Base-by-base conservation (phyloP, 2,797 vertebrate species). In the Scomberomorus guttatus region DNA sequence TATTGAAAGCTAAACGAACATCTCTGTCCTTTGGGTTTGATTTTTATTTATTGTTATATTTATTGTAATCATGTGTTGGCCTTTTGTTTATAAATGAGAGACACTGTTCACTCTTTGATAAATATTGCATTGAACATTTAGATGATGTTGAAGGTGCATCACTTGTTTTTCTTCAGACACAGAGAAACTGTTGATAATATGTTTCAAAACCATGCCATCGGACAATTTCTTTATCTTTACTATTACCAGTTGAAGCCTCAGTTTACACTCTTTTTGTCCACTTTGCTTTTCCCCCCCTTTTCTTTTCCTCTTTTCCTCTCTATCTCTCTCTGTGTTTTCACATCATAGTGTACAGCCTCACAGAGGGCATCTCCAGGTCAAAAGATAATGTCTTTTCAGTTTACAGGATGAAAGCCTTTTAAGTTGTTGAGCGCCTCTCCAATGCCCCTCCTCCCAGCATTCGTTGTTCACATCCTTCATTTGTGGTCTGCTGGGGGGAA, bases 371-470 rank as follows among this genome's bases (percentile, higher is more conserved):
- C 87, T 91, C 63, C 44, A 95, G 96, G 97, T 97, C 97, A 97
- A 93, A 94, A 96, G 96, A 97, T 97, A 96, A 96, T 96, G 96
- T 96, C 95, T 95, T 96, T 95, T 96, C 95, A 95, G 96, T 96
- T 96, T 96, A 96, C 94, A 93, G 90, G 95, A 96, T 96, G 89
- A 95, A 97, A 95, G 90, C 94, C 96, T 96, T 96, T 90, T 91
- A 96, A 96, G 96, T 96, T 95, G 94, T 91, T 91, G 93, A 95
- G 92, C 89, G 29, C 73, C 65, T 77, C 73, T 72, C 56, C 62
- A 52, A 24, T 15, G 46, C 86, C 79, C 80, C 79, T 70, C 75
- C 82, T 75, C 81, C 60, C 17, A 0, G 14, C 93, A 87, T 95
- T 95, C 95, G 95, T 95, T 95, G 84, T 86, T 90, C 88, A 88